These are phyloP conservation scores for Microctonus hyperodae DNA, from an alignment of 2,888 invertebrate genomes.

Conservation along the genomic window DNA sequence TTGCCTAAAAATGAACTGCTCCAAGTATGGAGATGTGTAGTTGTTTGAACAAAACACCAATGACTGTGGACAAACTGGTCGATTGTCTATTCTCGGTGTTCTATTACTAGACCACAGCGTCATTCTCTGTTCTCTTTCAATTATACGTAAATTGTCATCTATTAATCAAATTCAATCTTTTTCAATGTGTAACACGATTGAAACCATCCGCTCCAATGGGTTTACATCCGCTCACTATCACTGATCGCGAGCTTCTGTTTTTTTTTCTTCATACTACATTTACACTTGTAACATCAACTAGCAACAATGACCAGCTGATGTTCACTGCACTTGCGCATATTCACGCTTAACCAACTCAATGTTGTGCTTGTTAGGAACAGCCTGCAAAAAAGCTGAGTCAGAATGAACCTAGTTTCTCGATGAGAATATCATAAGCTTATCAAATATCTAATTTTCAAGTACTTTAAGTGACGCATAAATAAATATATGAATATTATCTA, in stretches of 20 bases:
- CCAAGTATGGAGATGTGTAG: neutral
- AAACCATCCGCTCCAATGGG: neutral
- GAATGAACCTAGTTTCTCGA: neutral
- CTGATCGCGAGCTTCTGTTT: neutral
- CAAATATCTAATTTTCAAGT: too few species aligned
- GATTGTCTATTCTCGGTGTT: slow-evolving; percentile 13
- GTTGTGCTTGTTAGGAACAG: neutral
- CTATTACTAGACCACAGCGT: neutral
- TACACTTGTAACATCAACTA: neutral
- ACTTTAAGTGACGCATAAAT: neutral
- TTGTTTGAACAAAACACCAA: neutral
- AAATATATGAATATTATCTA: too few species aligned
- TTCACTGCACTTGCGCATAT: neutral
- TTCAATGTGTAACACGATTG: neutral
- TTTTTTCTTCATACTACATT: too few species aligned
- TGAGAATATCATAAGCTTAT: too few species aligned
- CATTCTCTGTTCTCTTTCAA: slow-evolving; percentile 9
- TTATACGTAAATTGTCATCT: neutral
- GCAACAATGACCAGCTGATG: neutral
- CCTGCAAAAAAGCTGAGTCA: neutral
- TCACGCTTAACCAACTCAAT: neutral
- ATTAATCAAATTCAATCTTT: slow-evolving; percentile 2
- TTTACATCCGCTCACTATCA: neutral
- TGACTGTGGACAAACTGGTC: slow-evolving; percentile 14
- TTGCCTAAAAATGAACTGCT: slow-evolving; percentile 15